Percentiles rank a stretch among this genome's conserved stretches.
Conservation (phyloP, 2,797 vertebrate genomes). For the Triplophysa yarkandensis region DNA sequence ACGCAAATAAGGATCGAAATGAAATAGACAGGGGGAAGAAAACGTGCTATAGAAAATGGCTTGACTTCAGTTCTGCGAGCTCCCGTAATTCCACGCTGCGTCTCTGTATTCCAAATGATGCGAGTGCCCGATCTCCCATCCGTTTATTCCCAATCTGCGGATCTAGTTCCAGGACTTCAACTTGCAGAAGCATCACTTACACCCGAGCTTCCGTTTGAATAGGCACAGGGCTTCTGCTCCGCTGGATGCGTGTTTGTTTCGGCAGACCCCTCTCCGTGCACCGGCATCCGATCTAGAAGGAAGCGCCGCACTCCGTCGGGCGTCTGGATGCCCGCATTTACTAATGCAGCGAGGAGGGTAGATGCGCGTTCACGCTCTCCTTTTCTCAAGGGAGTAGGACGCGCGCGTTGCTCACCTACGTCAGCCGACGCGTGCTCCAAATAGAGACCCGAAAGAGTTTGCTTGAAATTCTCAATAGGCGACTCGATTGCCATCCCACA, state of each 20-base stretch:
- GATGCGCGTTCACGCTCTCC: slow-evolving; percentile 69
- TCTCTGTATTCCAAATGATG: slow-evolving; percentile 73
- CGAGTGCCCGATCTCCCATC: slow-evolving; percentile 55
- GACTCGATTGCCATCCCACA: background rate
- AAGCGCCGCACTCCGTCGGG: slow-evolving; percentile 73
- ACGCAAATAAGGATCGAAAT: slow-evolving; percentile 28
- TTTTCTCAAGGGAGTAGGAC: slow-evolving; percentile 71
- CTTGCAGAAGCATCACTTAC: slow-evolving; percentile 43
- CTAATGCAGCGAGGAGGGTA: slow-evolving; percentile 67
- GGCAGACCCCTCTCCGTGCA: slow-evolving; percentile 60
- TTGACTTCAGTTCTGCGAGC: slow-evolving; percentile 67
- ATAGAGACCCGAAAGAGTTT: slow-evolving; percentile 36
- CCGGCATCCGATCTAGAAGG: slow-evolving; percentile 72
- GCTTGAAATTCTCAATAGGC: background rate
- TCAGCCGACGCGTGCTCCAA: slow-evolving; percentile 67
- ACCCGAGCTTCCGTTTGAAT: slow-evolving; percentile 32
- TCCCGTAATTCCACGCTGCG: slow-evolving; percentile 76
- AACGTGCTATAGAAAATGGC: slow-evolving; percentile 47
- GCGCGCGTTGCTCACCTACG: slow-evolving; percentile 76
- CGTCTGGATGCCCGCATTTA: slow-evolving; percentile 77
- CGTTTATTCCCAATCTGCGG: slow-evolving; percentile 61
- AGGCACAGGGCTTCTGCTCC: slow-evolving; percentile 48
- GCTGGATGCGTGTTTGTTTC: slow-evolving; percentile 41
- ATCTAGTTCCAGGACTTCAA: slow-evolving; percentile 66
- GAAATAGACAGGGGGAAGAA: slow-evolving; percentile 39